Evolutionary conservation across 2,888 invertebrate species (phyloP).

Genomic region (Lobophora halterata): DNA sequence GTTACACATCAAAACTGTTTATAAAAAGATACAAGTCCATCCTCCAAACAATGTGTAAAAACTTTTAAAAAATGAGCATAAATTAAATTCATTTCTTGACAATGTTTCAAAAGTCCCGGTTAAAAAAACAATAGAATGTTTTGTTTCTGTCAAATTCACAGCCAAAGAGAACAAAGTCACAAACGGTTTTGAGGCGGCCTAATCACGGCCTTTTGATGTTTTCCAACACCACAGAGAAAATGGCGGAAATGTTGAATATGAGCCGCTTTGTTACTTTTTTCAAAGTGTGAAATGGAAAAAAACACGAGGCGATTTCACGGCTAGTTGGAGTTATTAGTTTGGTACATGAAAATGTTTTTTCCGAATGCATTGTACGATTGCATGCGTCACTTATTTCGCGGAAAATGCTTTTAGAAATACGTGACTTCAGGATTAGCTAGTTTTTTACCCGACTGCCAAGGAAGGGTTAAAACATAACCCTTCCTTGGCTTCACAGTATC

Average conservation of each 20-base stretch:
- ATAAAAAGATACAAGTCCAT: no score
- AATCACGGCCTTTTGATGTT: constrained; percentile 35
- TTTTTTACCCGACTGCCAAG: no score
- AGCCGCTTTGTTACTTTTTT: constrained; percentile 56
- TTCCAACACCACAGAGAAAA: constrained; percentile 39
- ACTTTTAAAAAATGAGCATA: no score
- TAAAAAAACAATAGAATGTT: no score
- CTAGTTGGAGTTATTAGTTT: constrained; percentile 65
- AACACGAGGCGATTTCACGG: constrained; percentile 76
- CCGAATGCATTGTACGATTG: constrained; percentile 23
- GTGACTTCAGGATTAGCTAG: no score
- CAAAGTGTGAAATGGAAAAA: constrained; percentile 68
- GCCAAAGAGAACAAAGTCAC: constrained; percentile 9
- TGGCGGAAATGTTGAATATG: constrained; percentile 60
- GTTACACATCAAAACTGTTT: no score
- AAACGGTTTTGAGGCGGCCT: constrained; percentile 26
- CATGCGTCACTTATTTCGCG: constrained; percentile 24
- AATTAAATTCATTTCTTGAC: no score
- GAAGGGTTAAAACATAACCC: no score
- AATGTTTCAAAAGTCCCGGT: no score
- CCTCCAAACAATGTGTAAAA: no score
- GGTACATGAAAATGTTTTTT: constrained; percentile 43
- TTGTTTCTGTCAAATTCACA: not conserved
- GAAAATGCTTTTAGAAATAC: no score
- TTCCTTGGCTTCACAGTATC: no score